A percentile compares a stretch with the other conserved stretches of the same genome.
These are phyloP conservation scores for Sitophilus oryzae DNA, from an alignment of 1,140 invertebrate genomes.

Conservation along the genomic window DNA sequence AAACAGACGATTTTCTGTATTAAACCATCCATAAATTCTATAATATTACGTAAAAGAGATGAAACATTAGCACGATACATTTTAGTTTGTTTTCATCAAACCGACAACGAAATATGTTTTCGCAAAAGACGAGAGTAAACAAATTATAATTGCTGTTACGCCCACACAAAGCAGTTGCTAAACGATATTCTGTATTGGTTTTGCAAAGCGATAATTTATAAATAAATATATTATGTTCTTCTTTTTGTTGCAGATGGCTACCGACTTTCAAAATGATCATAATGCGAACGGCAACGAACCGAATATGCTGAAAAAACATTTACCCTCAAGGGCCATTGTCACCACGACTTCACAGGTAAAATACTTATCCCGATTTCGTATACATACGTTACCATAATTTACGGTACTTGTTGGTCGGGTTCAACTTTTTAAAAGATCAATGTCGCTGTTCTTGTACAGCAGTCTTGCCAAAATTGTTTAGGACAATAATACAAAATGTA, in stretches of 20 bases:
- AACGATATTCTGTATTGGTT: not conserved
- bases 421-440: no score
- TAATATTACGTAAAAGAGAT: no score
- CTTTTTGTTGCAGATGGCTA: constrained; percentile 35
- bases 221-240: not conserved
- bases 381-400: no score
- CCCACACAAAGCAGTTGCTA: not conserved
- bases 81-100: no score
- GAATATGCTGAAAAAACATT: constrained; percentile 32
- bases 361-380: no score
- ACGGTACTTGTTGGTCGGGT: no score
- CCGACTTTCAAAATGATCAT: constrained; percentile 33
- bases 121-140: not conserved
- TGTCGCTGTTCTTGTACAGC: no score
- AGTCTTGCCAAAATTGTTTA: no score
- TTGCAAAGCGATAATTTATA: not conserved
- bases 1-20: no score
- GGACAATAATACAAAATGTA: no score
- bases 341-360: constrained; percentile 37
- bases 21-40: no score
- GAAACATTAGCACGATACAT: no score
- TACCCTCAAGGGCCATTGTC: constrained; percentile 24
- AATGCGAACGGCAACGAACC: constrained; percentile 33
- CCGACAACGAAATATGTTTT: not conserved
- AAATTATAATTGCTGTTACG: not conserved